A percentile compares a stretch with the other conserved stretches of the same genome.
Evolutionary conservation across 2,113 vertebrate genomes (phyloP).

Genomic region (Tauraco erythrolophus): DNA sequence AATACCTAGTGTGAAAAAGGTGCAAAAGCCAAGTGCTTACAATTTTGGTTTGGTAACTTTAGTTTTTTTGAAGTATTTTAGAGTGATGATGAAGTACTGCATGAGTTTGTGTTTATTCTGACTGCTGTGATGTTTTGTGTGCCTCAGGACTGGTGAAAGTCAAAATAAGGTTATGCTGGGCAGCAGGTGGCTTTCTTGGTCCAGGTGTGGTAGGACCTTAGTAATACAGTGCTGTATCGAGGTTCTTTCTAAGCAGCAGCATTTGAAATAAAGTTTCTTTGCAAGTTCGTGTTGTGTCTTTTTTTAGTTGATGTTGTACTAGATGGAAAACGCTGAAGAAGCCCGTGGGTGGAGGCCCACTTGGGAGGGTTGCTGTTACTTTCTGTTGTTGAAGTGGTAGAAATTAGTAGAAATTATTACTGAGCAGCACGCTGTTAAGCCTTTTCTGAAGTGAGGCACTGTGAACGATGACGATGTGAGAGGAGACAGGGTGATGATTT

Average conservation of each 20-base stretch:
- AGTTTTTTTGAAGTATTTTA: not conserved
- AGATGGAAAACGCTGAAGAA: not conserved
- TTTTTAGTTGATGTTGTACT: not conserved
- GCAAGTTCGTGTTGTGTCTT: not conserved
- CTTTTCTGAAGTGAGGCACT: not conserved
- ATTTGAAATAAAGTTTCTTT: not conserved
- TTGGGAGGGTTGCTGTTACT: not conserved
- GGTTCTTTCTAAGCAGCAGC: not conserved
- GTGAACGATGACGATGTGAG: not conserved
- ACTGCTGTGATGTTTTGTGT: accelerated
- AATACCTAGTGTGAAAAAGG: not conserved
- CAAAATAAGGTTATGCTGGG: accelerated
- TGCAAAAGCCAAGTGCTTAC: not conserved
- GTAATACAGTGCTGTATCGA: accelerated
- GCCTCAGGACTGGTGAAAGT: accelerated
- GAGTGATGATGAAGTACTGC: not conserved
- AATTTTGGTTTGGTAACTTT: not conserved
- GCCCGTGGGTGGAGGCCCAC: not conserved
- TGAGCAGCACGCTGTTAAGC: accelerated
- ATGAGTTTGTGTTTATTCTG: not conserved
- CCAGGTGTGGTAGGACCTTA: too few relatives aligned
- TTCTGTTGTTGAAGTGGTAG: not conserved
- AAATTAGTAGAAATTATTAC: not conserved
- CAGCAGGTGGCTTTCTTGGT: not conserved
- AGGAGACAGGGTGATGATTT: not conserved